Percentiles rank a stretch among this genome's conserved stretches.
Evolutionary conservation across 2,113 vertebrate species (phyloP).

Genomic region (Typhlomys cinereus): DNA sequence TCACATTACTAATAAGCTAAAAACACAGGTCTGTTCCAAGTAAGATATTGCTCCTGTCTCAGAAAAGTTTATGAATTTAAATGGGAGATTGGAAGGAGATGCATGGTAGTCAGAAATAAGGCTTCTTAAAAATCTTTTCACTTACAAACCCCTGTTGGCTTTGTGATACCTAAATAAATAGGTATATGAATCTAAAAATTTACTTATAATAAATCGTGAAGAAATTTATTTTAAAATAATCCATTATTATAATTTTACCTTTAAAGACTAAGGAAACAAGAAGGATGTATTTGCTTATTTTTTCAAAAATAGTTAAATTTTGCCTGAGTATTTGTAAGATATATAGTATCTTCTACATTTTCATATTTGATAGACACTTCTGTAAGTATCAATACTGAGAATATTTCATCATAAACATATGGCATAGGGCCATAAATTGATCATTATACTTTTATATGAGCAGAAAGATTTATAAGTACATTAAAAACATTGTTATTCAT

Average conservation of each 20-base stretch:
- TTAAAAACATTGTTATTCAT: background rate
- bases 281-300: background rate
- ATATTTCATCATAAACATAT: background rate
- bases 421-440: background rate
- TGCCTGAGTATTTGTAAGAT: background rate
- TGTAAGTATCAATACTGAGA: background rate
- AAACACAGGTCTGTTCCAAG: background rate
- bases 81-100: background rate
- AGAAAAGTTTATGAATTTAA: conserved; percentile 13
- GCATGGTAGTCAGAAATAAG: background rate
- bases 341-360: background rate
- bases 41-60: background rate
- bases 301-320: background rate
- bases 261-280: background rate
- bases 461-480: background rate
- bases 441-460: background rate
- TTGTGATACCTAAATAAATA: background rate
- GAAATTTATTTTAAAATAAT: background rate
- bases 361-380: background rate
- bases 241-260: background rate
- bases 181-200: background rate
- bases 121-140: background rate
- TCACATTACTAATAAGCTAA: background rate
- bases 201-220: background rate
- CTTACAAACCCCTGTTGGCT: background rate